A percentile compares a stretch with the other conserved stretches of the same genome.
These are phyloP conservation scores for Volucella inanis DNA, from an alignment of 2,888 invertebrate genomes.

Conservation along the genomic window DNA sequence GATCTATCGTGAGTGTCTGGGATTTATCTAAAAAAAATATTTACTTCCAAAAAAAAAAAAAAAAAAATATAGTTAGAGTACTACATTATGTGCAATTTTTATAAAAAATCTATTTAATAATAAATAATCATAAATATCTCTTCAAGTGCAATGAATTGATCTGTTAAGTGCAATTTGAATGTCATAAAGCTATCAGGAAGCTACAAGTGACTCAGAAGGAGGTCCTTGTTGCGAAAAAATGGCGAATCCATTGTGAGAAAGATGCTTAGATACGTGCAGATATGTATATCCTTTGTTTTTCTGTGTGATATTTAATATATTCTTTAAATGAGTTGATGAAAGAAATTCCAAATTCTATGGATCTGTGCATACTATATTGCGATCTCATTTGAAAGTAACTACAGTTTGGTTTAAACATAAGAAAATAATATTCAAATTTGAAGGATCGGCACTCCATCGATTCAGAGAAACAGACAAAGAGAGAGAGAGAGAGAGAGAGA, in stretches of 20 bases:
- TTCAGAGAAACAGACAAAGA: constrained; percentile 27
- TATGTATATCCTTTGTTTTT: background rate
- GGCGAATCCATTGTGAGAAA: constrained; percentile 52
- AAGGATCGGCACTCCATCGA: constrained; percentile 20
- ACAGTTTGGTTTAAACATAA: background rate
- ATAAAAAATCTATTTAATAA: background rate
- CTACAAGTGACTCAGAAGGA: constrained; percentile 53
- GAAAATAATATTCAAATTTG: background rate
- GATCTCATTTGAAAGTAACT: constrained; percentile 14
- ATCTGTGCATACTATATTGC: background rate
- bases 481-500: constrained; percentile 11
- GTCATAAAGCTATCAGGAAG: constrained; percentile 16
- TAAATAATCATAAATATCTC: background rate
- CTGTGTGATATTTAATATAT: background rate
- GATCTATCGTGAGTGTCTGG: constrained; percentile 35
- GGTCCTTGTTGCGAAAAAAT: constrained; percentile 68
- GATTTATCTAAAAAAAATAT: constrained; percentile 11
- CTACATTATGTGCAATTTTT: constrained; percentile 22
- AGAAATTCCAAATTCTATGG: constrained; percentile 1
- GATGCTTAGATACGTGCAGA: constrained; percentile 35
- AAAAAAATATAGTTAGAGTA: constrained; percentile 13
- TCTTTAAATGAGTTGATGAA: background rate
- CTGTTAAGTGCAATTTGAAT: constrained; percentile 44
- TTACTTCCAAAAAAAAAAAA: constrained; percentile 24
- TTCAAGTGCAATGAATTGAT: constrained; percentile 40